Evolutionary conservation across 2,797 vertebrate genomes (phyloP).

Genomic region (Thunnus albacares): DNA sequence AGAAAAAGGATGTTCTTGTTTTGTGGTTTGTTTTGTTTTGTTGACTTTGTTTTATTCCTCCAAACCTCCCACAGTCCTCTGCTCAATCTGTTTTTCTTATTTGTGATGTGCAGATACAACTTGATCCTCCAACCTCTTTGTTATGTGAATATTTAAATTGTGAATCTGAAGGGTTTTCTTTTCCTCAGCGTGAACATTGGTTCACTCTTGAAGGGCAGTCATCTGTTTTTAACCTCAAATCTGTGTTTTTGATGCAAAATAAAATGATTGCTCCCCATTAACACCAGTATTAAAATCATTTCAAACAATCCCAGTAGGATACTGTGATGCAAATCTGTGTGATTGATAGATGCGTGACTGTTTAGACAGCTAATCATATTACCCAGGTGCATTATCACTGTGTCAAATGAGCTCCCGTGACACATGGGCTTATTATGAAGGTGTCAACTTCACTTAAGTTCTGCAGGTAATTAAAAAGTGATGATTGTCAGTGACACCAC

Average conservation of each 20-base stretch:
- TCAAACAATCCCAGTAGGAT: conserved; percentile 8
- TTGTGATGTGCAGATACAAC: conserved; percentile 30
- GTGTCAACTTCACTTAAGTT: conserved; percentile 71
- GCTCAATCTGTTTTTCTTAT: conserved; percentile 39
- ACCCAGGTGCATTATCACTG: conserved; percentile 48
- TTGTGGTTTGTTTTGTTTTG: conserved; percentile 34
- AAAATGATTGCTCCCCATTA: not conserved
- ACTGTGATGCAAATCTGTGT: conserved; percentile 22
- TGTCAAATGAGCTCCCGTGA: conserved; percentile 64
- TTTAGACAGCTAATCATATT: conserved; percentile 68
- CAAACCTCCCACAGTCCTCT: conserved; percentile 54
- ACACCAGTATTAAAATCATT: not conserved
- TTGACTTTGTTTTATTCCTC: not conserved
- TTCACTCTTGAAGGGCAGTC: not conserved
- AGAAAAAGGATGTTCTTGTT: conserved; percentile 21
- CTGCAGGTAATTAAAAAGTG: conserved; percentile 62
- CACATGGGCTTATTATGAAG: conserved; percentile 62
- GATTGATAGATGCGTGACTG: conserved; percentile 62
- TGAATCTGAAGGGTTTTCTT: not conserved
- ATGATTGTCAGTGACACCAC: conserved; percentile 27
- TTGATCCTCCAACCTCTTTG: conserved; percentile 19
- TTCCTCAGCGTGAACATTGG: not conserved
- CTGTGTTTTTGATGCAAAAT: not conserved
- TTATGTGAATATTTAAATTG: conserved; percentile 41
- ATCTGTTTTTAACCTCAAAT: conserved; percentile 7